Base-by-base conservation (phyloP, 2,797 vertebrate species). In the Leuciscus waleckii region DNA sequence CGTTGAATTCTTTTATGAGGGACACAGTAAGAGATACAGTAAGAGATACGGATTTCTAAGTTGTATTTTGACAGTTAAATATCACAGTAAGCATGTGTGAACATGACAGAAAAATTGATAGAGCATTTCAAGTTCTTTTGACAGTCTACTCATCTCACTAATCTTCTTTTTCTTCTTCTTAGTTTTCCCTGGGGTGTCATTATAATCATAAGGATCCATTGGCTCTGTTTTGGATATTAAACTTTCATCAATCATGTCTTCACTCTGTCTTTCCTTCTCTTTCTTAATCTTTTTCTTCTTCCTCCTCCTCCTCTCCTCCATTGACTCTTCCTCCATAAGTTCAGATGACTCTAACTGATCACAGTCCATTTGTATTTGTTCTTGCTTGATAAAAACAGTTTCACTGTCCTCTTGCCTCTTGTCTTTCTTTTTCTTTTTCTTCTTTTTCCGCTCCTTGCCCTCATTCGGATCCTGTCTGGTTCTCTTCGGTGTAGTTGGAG, bases 81-180 rank as follows among this genome's bases (percentile, higher is more conserved):
- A 68, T 61, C 35, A 71, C 11, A 54, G 32, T 5, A 17, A 46
- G 21, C 13, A 37, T 49, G 2, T 65, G 70, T 37, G 39, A 75
- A 65, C 29, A 37, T 46, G 37, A 16, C 19, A 35, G 17, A 29
- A 13, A 63, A 37, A 26, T 3, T 3, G 8, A 74, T 63, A 49
- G 46, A 35, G 17, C 39, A 65, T 61, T 39, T 39, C 37, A 65
- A 65, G 11, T 19, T 56, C 79, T 58, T 41, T n/a, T 41, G 37
- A 39, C 29, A 82, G 1, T 65, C 83, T 93, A 94, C 32, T 92
- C 83, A 3, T 85, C 35, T 1, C 7, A 85, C 69, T 87, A 61
- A 35, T 88, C 86, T 86, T 91, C 71, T 89, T 90, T 70, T 92
- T 92, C 71, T 92, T 93, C 26, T 39, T 16, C 23, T 93, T 95